These are phyloP conservation scores for Solenopsis fugax DNA, from an alignment of 1,140 invertebrate genomes.

Conservation along the genomic window DNA sequence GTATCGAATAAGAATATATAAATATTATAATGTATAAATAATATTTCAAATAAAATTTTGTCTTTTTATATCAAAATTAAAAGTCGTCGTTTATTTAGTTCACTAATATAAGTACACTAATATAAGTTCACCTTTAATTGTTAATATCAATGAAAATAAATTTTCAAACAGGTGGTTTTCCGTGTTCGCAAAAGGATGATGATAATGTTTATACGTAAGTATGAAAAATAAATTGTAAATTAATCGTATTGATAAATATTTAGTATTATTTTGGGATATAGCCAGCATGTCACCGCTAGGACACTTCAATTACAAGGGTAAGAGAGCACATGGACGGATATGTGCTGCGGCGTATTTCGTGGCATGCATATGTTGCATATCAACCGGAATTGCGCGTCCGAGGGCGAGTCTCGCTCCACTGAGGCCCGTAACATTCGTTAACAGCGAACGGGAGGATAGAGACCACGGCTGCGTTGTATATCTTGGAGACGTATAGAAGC, in stretches of 20 bases:
- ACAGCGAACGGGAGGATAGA: constrained; percentile 35
- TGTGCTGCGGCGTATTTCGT: constrained; percentile 25
- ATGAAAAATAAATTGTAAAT: not conserved
- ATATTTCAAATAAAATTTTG: not conserved
- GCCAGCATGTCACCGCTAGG: not conserved
- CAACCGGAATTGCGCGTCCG: constrained; percentile 52
- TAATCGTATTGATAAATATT: not conserved
- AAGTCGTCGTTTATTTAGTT: not conserved
- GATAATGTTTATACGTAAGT: not conserved
- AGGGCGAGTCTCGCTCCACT: constrained; percentile 27
- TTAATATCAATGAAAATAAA: not conserved
- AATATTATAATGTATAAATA: not conserved
- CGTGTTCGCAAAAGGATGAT: not conserved
- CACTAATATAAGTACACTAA: not conserved
- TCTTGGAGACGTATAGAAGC: constrained; percentile 35
- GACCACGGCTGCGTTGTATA: constrained; percentile 6
- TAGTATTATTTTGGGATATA: constrained; percentile 3
- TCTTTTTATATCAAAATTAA: not conserved
- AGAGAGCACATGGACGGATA: constrained; percentile 29
- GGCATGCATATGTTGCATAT: constrained; percentile 54
- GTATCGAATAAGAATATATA: not conserved
- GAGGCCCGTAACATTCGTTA: constrained; percentile 51
- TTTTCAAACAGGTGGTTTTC: not conserved
- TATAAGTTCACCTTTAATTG: not conserved
- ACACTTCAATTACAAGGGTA: constrained; percentile 49